Conservation (phyloP, 2,113 vertebrate species). For the Cyanocitta stelleri region DNA sequence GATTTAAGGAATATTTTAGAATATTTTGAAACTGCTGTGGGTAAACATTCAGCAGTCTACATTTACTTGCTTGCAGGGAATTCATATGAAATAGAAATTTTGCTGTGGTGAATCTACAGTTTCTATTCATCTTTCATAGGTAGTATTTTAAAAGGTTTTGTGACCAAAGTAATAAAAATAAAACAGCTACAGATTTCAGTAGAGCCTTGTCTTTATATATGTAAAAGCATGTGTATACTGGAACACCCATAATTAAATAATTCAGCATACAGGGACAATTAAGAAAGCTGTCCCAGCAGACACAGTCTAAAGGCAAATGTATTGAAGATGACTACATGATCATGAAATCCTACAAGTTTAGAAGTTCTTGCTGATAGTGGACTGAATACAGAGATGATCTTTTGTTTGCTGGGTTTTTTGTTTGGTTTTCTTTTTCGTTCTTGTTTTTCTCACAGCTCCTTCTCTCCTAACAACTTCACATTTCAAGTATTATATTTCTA, state of each 20-base stretch:
- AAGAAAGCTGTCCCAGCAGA: not conserved
- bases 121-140: not conserved
- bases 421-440: not conserved
- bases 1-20: not conserved
- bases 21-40: not conserved
- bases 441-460: not conserved
- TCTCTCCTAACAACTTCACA: not conserved
- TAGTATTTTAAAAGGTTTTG: not conserved
- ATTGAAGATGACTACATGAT: not conserved
- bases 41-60: not conserved
- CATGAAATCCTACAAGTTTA: not conserved
- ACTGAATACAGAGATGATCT: not conserved
- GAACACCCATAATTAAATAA: not conserved
- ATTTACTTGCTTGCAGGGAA: not conserved
- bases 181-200: not conserved
- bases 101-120: not conserved
- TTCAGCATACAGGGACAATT: not conserved
- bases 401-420: not conserved
- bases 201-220: not conserved
- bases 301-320: not conserved
- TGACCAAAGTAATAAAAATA: not conserved
- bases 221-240: not conserved
- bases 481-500: not conserved
- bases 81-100: not conserved
- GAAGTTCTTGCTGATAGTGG: not conserved